Base-by-base conservation (phyloP, 2,888 invertebrate species). In the Brenthis hecate region DNA sequence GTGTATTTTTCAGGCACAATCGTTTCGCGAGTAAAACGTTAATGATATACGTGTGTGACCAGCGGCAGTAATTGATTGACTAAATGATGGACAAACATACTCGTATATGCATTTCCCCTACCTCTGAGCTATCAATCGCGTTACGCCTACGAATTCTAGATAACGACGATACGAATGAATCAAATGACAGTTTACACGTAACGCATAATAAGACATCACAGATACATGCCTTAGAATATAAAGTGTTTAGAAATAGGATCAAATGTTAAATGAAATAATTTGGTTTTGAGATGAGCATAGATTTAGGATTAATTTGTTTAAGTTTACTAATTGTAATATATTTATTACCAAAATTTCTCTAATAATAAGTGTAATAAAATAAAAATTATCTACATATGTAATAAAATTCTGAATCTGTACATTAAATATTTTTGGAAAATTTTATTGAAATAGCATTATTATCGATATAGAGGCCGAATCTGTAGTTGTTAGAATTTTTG, bases 71-170 rank as follows among this genome's bases (percentile, higher is more conserved):
- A 81, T 77, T 78, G 77, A 76, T 76, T 78, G 73, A 86, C 85
- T 83, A 80, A 78, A 79, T 76, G 82, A 78, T 78, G 74, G 74
- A 75, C 76, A 77, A 73, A 74, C 75, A 80, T 79, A 19, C 19
- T 19, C 19, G 19, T 19, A 80, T 81, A 79, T 82, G 80, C 77
- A 80, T 80, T 80, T 80, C 77, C 79, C 80, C 71, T 62, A 72
- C 78, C 77, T 72, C 72, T 72, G 73, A 74, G 74, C 76, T 76
- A 83, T 80, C 81, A 79, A 78, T 81, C 78, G 78, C 72, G 78
- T 76, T 78, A 77, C 82, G 77, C 79, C 80, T 77, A 81, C 77
- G 78, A 80, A 79, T 79, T 80, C 76, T 74, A 80, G 85, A 84
- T 85, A 85, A 81, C 71, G 79, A 80, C 76, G 79, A 75, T 75